phyloP scores from a whole-genome alignment of 1,140 invertebrate species.

The Caenorhabditis inopinata region DNA sequence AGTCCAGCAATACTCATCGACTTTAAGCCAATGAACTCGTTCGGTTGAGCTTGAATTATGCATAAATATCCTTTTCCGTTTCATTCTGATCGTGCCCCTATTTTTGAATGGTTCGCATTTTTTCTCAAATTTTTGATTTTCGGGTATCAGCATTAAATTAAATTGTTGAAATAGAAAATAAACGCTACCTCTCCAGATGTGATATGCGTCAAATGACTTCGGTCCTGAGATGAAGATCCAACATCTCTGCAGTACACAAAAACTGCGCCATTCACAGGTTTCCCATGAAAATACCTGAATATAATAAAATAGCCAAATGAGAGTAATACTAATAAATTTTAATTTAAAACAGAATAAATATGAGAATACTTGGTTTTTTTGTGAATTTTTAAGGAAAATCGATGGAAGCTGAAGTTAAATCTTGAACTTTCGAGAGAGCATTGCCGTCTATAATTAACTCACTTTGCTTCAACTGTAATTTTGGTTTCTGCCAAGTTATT shows the following conservation, averaged over 20 bases:
- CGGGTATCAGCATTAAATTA: not conserved
- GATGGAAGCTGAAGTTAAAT: too few species aligned
- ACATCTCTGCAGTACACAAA: constrained; percentile 11
- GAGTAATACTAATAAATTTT: not conserved
- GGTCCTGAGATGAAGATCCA: constrained; percentile 13
- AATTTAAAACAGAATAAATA: not conserved
- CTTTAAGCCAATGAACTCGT: too few species aligned
- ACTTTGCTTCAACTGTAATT: constrained; percentile 6
- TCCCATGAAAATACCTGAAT: constrained; percentile 6
- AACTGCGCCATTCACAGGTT: constrained; percentile 5
- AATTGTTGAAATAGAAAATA: not conserved
- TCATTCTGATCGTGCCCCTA: not conserved
- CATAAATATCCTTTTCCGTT: not conserved
- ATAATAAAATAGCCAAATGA: constrained; percentile 17
- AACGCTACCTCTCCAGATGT: not conserved
- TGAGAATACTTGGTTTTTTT: too few species aligned
- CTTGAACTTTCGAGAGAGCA: too few species aligned
- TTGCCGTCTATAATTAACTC: too few species aligned
- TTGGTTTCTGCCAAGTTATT: not conserved
- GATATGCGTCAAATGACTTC: not conserved
- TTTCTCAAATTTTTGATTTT: not conserved
- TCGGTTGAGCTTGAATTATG: too few species aligned
- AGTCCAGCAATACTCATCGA: not conserved
- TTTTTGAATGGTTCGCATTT: not conserved
- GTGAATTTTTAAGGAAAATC: too few species aligned